Base-by-base conservation (phyloP, 2,113 vertebrate genomes). In the Peromyscus maniculatus region DNA sequence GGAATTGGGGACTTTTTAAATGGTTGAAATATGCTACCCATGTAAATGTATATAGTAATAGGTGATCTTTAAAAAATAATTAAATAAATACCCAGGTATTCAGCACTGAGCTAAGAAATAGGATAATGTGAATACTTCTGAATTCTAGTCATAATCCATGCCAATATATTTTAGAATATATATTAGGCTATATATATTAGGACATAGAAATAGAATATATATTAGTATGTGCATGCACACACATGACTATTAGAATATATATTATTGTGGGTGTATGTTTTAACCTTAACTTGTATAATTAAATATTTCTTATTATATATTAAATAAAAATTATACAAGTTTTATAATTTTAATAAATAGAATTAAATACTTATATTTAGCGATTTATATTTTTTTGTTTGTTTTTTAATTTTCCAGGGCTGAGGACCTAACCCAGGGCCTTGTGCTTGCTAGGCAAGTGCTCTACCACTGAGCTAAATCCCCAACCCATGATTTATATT, bases 281-380 rank as follows among this genome's bases (percentile, higher is more conserved):
- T n/a, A 64, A 46, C 72, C 12, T 39, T 74, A 43, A 72, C 28
- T 57, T 66, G 21, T 43, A 66, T 59, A 52, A 66, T 82, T 86
- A 59, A 95, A 64, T n/a, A 72, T 83, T 86, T 16, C 28, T 95
- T 31, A 67, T 67, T 55, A 57, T 66, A n/a, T 67, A 28, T 89
- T 94, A 89, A 89, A 71, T 17, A 94, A 9, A 46, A 59, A 49
- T 71, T 80, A 67, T 84, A 78, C 71, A 57, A 52, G 2, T 94
- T 97, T 89, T 91, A 31, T 28, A 46, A n/a, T 89, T 89, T 96
- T 94, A 86, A n/a, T 80, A 74, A 86, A 13, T 43, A 62, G 31
- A 77, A 55, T 82, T 46, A 49, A 66, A 46, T 8, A 55, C 3
- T 46, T 67, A 31, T 93, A 78, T 93, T 49, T 77, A 43, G 19